These are phyloP conservation scores for Grallaria varia DNA, from an alignment of 2,113 vertebrate species.

Conservation along the genomic window DNA sequence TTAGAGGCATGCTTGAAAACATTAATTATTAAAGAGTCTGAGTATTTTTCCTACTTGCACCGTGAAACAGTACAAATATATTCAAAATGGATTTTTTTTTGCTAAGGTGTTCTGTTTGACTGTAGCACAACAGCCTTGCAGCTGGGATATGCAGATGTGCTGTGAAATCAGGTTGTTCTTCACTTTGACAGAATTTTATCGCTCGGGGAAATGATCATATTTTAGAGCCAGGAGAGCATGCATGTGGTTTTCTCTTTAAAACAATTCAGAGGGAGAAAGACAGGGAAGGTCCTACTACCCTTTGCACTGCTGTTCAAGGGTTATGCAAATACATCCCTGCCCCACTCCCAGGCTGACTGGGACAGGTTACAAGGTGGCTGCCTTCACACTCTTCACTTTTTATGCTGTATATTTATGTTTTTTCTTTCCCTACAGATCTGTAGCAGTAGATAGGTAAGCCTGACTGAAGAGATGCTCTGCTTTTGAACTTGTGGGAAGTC, in stretches of 20 bases:
- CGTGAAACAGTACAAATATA: neutral
- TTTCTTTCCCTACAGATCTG: neutral
- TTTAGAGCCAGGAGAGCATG: neutral
- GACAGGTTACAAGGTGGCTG: neutral
- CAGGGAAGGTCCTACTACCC: neutral
- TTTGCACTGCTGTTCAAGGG: neutral
- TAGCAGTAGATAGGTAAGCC: neutral
- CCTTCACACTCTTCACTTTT: neutral
- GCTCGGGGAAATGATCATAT: neutral
- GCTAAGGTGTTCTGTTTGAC: neutral
- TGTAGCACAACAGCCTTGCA: neutral
- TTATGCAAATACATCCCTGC: slow-evolving; percentile 1
- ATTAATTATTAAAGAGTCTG: neutral
- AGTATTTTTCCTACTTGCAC: neutral
- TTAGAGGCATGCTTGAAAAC: neutral
- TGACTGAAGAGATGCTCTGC: neutral
- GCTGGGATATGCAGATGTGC: neutral
- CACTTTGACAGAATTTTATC: neutral
- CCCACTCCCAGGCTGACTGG: neutral
- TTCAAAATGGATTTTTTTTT: neutral
- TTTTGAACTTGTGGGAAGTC: neutral
- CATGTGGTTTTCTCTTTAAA: neutral
- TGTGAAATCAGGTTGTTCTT: neutral
- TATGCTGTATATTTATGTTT: neutral
- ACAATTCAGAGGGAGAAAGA: neutral